Percentiles rank a stretch among this genome's conserved stretches.
phyloP scores from a whole-genome alignment of 2,113 vertebrate genomes.

The Acanthochromis polyacanthus region DNA sequence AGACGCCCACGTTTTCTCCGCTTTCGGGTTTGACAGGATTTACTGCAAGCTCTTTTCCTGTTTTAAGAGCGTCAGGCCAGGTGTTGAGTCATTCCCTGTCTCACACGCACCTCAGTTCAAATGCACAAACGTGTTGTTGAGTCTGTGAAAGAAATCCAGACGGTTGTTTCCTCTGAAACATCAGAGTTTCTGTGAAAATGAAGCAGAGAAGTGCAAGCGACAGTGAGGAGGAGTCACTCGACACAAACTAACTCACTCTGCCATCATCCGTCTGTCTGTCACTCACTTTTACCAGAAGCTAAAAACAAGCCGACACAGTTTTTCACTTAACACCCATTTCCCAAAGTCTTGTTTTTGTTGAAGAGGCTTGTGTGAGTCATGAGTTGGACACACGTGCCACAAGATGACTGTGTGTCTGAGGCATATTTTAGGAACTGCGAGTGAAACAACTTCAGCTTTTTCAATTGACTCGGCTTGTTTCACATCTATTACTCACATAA shows the following conservation, averaged over 20 bases:
- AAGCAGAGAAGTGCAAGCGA: slow-evolving; percentile 14
- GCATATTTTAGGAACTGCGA: slow-evolving; percentile 35
- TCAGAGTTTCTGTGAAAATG: slow-evolving; percentile 44
- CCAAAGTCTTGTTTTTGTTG: slow-evolving; percentile 33
- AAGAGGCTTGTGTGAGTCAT: slow-evolving; percentile 40
- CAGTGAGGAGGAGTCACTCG: slow-evolving; percentile 9
- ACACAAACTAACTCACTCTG: slow-evolving; percentile 12
- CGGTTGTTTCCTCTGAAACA: slow-evolving; percentile 5
- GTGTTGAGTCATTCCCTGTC: slow-evolving; percentile 58
- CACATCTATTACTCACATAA: slow-evolving; percentile 17
- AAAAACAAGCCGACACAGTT: background rate
- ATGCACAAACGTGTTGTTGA: background rate
- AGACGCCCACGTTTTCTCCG: slow-evolving; percentile 31
- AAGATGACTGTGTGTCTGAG: slow-evolving; percentile 43
- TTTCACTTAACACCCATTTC: slow-evolving; percentile 3
- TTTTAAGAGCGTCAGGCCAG: background rate
- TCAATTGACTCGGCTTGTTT: slow-evolving; percentile 35
- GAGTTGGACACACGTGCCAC: slow-evolving; percentile 37
- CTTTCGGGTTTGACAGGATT: slow-evolving; percentile 42
- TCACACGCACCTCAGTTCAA: background rate
- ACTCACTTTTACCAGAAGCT: slow-evolving; percentile 53
- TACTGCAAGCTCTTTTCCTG: slow-evolving; percentile 5
- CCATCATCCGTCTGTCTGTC: slow-evolving; percentile 38
- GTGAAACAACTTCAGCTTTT: slow-evolving; percentile 11
- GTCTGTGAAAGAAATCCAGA: slow-evolving; percentile 18